phyloP scores from a whole-genome alignment of 2,797 vertebrate species.

The Luscinia megarhynchos region DNA sequence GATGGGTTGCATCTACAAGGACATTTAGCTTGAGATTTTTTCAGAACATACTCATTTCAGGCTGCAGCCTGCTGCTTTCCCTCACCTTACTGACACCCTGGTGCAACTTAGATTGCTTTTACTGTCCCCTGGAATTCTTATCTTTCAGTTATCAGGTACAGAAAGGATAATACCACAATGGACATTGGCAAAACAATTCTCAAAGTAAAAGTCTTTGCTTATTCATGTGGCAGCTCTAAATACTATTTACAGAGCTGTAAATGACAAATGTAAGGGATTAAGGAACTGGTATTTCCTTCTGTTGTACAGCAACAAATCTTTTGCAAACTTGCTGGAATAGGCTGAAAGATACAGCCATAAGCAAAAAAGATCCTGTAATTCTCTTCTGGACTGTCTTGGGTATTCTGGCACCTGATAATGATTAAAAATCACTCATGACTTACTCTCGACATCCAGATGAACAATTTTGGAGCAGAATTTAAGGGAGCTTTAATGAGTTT shows the following conservation, averaged over 20 bases:
- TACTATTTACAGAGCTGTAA: not conserved
- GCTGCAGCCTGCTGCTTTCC: not conserved
- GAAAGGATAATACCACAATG: not conserved
- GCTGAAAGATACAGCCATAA: not conserved
- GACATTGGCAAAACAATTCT: not conserved
- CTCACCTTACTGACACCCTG: not conserved
- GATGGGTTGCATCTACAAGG: not conserved
- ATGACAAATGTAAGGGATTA: not conserved
- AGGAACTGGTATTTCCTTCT: not conserved
- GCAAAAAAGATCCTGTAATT: not conserved
- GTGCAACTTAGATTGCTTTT: not conserved
- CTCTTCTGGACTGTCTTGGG: not conserved
- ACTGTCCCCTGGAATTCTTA: not conserved
- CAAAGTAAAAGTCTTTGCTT: not conserved
- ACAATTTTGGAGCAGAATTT: not conserved
- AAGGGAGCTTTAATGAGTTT: not conserved
- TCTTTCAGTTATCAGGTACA: not conserved
- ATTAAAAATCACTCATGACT: not conserved
- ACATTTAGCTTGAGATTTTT: not conserved
- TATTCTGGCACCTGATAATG: not conserved
- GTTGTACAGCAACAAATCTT: not conserved
- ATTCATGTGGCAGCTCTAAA: not conserved
- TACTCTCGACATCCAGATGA: not conserved
- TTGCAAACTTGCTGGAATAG: not conserved
- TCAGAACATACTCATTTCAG: not conserved